Conservation (phyloP, 2,797 vertebrate species). For the Odontamblyopus lacepedii region DNA sequence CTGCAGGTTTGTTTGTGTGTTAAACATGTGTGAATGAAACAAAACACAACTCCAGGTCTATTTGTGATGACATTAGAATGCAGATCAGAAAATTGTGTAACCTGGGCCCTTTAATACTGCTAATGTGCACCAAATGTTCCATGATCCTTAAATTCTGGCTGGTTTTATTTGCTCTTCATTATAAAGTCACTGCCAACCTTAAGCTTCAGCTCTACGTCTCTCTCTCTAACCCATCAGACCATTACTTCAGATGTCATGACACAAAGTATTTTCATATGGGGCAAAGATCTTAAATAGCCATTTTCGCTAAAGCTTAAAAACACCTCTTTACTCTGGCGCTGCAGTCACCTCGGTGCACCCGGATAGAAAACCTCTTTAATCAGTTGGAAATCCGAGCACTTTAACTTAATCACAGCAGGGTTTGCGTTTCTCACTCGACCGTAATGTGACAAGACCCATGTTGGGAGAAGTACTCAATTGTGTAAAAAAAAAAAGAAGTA, state of each 20-base stretch:
- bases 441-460: slow-evolving; percentile 66
- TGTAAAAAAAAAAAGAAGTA: too few species aligned
- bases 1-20: too few species aligned
- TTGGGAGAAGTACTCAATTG: too few species aligned
- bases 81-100: too few species aligned
- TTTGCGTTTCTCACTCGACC: slow-evolving; percentile 63
- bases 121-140: neutral
- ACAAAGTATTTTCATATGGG: slow-evolving; percentile 45
- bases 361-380: slow-evolving; percentile 55
- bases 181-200: slow-evolving; percentile 21
- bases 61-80: too few species aligned
- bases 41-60: too few species aligned
- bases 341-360: slow-evolving; percentile 17
- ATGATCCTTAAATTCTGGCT: neutral
- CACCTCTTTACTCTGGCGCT: slow-evolving; percentile 8
- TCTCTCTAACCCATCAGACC: slow-evolving; percentile 31
- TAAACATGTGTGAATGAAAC: too few species aligned
- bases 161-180: slow-evolving; percentile 5
- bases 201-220: slow-evolving; percentile 24
- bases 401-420: slow-evolving; percentile 64
- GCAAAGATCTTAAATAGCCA: slow-evolving; percentile 41
- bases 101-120: neutral
- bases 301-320: slow-evolving; percentile 18
- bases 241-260: slow-evolving; percentile 54
- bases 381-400: slow-evolving; percentile 63